Base-by-base conservation (phyloP, 2,797 vertebrate genomes). In the Cuniculus paca region DNA sequence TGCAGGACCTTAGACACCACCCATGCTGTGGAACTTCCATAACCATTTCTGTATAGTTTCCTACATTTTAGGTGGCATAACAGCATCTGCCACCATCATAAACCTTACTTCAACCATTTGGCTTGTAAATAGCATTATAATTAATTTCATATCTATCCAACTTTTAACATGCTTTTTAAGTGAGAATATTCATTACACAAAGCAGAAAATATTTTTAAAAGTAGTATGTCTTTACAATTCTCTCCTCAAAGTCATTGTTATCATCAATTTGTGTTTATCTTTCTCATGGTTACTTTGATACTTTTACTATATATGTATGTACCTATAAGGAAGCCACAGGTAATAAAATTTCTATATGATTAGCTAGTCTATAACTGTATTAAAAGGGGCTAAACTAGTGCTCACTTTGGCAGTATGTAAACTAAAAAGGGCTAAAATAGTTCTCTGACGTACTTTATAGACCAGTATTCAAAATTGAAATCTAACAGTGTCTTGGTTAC, bases 11-110 rank as follows among this genome's bases (percentile, higher is more conserved):
- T 96, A 97, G 98, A 95, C 2, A 63, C 28, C 7, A 84, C 10
- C 45, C 36, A 1, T 4, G 45, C 24, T 90, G 80, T 45, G 90
- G 74, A 95, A 74, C 36, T 20, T 93, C 63, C 72, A 95, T 31
- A 26, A 86, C 83, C 52, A 78, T 93, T 75, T 81, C 95, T 63
- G 77, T 78, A 68, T 16, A 56, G 86, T 92, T 95, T 96, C 80
- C 54, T 96, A 96, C 79, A 31, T 96, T 97, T 97, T 91, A 88
- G 91, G 63, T 78, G 61, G 58, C 88, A 7, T 75, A 85, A 89
- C 0, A 68, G 94, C 90, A 88, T n/a, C 88, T 3, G 45, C 34
- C 77, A 79, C 61, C 91, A 10, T 77, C 90, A 97, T 80, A 95
- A 87, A 96, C 42, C 24, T 91, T 77, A 87, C 34, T 84, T 84